phyloP scores from a whole-genome alignment of 2,888 invertebrate species.

The Melanchra persicariae region DNA sequence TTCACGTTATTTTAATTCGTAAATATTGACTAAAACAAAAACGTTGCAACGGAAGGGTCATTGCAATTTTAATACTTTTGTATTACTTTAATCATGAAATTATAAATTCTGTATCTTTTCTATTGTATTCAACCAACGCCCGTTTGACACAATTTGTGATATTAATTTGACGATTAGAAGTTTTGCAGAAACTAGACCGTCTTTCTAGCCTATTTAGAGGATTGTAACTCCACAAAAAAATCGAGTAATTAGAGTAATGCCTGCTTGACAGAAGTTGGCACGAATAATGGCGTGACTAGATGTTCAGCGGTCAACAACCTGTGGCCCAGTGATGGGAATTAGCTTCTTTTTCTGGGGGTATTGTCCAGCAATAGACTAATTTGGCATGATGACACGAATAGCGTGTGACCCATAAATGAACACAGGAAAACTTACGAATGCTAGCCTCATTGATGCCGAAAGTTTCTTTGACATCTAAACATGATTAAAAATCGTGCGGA shows the following conservation, averaged over 20 bases:
- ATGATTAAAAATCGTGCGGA: neutral
- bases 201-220: conserved; percentile 13
- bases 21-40: no score
- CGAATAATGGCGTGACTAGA: conserved; percentile 25
- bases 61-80: no score
- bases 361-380: conserved; percentile 31
- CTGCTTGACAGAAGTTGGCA: conserved; percentile 39
- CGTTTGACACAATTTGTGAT: neutral
- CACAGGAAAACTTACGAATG: neutral
- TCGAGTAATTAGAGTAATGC: conserved; percentile 23
- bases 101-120: no score
- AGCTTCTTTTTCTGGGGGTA: conserved; percentile 16
- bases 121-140: no score
- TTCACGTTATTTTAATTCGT: no score
- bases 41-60: no score
- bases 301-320: conserved; percentile 47
- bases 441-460: neutral
- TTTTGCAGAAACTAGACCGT: neutral
- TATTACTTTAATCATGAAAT: no score
- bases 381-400: conserved; percentile 22
- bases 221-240: conserved; percentile 22
- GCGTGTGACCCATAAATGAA: conserved; percentile 23
- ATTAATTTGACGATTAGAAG: neutral
- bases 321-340: conserved; percentile 10
- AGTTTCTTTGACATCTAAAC: neutral